phyloP scores from a whole-genome alignment of 2,888 invertebrate species.

The Drosophila aldrichi region DNA sequence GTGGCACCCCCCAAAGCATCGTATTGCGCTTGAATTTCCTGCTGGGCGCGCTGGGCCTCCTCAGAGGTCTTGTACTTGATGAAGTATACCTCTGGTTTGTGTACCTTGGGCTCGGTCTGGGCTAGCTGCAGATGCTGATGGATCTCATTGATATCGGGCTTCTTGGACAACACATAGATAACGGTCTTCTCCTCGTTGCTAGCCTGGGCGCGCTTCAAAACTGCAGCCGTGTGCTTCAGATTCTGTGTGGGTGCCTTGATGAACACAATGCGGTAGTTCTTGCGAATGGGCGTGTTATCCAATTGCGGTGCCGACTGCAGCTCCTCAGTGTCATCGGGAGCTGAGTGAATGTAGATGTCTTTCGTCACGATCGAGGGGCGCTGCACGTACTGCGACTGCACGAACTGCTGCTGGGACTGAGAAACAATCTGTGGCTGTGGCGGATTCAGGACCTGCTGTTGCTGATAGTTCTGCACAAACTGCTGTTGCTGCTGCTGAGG shows the following conservation, averaged over 20 bases:
- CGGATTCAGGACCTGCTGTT: conserved; percentile 34
- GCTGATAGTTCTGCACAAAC: conserved; percentile 40
- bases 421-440: conserved; percentile 39
- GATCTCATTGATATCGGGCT: conserved; percentile 81
- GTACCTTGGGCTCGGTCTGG: conserved; percentile 74
- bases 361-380: conserved; percentile 81
- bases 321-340: conserved; percentile 83
- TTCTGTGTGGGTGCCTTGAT: conserved; percentile 85
- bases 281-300: conserved; percentile 79
- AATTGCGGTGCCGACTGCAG: conserved; percentile 48
- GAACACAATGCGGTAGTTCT: conserved; percentile 85
- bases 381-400: conserved; percentile 65
- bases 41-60: conserved; percentile 83
- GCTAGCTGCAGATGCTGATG: conserved; percentile 89
- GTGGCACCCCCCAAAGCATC: conserved; percentile 84
- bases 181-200: conserved; percentile 85
- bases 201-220: conserved; percentile 77
- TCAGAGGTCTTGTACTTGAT: conserved; percentile 85
- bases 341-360: conserved; percentile 83
- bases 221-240: conserved; percentile 84
- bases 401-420: conserved; percentile 46
- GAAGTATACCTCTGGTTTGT: conserved; percentile 85
- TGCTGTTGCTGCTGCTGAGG: conserved; percentile 37
- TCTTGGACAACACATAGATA: conserved; percentile 85
- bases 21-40: conserved; percentile 84